These are phyloP conservation scores for Paelopatides confundens DNA, from an alignment of 53 echinoderm and acorn worm species.

Conservation along the genomic window DNA sequence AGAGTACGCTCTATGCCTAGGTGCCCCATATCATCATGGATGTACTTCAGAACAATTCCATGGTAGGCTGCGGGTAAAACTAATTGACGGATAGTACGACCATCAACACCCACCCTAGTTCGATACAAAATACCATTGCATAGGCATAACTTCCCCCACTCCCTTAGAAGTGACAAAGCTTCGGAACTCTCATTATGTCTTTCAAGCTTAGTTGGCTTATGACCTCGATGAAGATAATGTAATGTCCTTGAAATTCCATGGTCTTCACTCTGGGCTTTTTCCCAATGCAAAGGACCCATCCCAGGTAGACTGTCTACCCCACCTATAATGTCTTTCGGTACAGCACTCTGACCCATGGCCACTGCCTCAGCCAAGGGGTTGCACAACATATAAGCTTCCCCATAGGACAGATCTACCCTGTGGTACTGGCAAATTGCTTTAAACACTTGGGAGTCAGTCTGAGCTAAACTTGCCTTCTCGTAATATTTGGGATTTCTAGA, in stretches of 20 bases:
- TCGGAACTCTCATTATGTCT: background rate
- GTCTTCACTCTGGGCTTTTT: conserved; percentile 13
- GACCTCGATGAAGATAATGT: background rate
- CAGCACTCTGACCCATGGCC: background rate
- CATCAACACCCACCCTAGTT: background rate
- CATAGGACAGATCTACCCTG: background rate
- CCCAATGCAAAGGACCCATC: conserved; percentile 5
- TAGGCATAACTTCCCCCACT: conserved; percentile 50
- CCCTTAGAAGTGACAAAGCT: conserved; percentile 11
- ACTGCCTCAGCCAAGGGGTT: background rate
- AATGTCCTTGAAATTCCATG: conserved; percentile 21
- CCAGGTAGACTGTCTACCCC: background rate
- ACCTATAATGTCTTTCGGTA: background rate
- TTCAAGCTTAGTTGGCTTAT: background rate
- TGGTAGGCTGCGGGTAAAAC: conserved; percentile 31
- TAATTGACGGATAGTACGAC: conserved; percentile 30
- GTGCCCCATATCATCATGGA: conserved; percentile 71
- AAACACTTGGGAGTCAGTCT: background rate
- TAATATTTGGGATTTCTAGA: background rate
- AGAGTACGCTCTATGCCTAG: conserved; percentile 55
- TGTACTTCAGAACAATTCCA: conserved; percentile 1
- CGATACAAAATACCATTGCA: conserved; percentile 46
- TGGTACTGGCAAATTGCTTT: background rate
- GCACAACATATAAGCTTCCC: no score
- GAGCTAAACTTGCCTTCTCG: no score